A percentile compares a stretch with the other conserved stretches of the same genome.
Conservation (phyloP, 2,113 vertebrate genomes). For the Lepus americanus region DNA sequence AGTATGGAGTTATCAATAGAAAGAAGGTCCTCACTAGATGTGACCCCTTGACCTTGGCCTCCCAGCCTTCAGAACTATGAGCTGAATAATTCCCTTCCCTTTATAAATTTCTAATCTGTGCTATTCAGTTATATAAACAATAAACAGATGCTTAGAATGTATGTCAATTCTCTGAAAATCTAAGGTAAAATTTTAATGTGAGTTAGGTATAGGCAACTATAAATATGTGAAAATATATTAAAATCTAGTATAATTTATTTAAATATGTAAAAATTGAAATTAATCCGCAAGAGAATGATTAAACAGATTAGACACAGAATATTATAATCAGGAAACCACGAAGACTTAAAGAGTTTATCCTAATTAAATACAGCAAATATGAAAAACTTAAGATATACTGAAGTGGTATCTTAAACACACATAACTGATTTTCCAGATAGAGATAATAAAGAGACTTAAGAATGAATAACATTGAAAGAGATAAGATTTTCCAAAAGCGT, state of each 20-base stretch:
- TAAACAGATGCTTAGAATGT: not conserved
- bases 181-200: not conserved
- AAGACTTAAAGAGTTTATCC: not conserved
- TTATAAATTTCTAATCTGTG: no score
- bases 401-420: not conserved
- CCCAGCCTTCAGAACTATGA: no score
- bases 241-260: not conserved
- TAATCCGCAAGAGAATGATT: not conserved
- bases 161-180: not conserved
- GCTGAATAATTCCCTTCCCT: no score
- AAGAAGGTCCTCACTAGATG: no score
- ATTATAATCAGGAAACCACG: not conserved
- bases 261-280: not conserved
- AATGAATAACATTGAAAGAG: not conserved
- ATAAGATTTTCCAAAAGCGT: not conserved
- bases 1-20: no score
- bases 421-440: not conserved
- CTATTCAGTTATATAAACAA: not conserved
- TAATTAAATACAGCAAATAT: not conserved
- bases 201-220: not conserved
- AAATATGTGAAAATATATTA: not conserved
- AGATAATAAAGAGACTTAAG: not conserved
- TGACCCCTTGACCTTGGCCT: no score
- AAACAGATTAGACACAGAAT: slow-evolving; percentile 6
- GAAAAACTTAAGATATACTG: not conserved